Evolutionary conservation across 2,113 vertebrate species (phyloP).

Genomic region (Oryzias javanicus): DNA sequence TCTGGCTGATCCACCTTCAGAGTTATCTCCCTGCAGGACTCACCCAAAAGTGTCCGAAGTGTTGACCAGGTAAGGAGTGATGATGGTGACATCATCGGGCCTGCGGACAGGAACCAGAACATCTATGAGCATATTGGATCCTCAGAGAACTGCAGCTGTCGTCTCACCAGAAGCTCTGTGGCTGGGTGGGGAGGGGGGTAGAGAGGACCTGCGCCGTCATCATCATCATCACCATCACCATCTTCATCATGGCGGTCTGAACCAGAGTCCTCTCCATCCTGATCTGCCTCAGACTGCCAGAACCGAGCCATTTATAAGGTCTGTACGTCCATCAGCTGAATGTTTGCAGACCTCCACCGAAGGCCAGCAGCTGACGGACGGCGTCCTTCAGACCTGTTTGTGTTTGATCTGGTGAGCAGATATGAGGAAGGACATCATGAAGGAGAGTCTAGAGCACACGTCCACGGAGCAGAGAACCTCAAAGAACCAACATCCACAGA

Average conservation of each 20-base stretch:
- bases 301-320: conserved; percentile 4
- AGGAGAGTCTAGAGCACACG: too few species aligned
- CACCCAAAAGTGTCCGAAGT: not conserved
- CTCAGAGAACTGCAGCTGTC: not conserved
- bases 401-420: not conserved
- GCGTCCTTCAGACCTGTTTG: not conserved
- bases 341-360: not conserved
- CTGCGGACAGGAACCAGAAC: conserved; percentile 15
- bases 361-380: not conserved
- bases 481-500: too few species aligned
- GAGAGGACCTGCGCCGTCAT: conserved; percentile 9
- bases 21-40: not conserved
- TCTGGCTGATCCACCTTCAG: not conserved
- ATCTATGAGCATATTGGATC: not conserved
- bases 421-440: too few species aligned
- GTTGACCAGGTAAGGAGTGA: not conserved
- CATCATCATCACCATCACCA: not conserved
- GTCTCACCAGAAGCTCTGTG: conserved; percentile 19
- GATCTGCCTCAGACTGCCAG: not conserved
- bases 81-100: not conserved
- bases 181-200: conserved; percentile 5
- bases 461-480: too few species aligned
- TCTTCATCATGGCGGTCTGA: not conserved
- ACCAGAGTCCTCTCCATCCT: not conserved
- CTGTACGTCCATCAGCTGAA: too few species aligned